Percentiles rank a stretch among this genome's conserved stretches.
phyloP scores from a whole-genome alignment of 2,888 invertebrate species.

The Xestia xanthographa region DNA sequence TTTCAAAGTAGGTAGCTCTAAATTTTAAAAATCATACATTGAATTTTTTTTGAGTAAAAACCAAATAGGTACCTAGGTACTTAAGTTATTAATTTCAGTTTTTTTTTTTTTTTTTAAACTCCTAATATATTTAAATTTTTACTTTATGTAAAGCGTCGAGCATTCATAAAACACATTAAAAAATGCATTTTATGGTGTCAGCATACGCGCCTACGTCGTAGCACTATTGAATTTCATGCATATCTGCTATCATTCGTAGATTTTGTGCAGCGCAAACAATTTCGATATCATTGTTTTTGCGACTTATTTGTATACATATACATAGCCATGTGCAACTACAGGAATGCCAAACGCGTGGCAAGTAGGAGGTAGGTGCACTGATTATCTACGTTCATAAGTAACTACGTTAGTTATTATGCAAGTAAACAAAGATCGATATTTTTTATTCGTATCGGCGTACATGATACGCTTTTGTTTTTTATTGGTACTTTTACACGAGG shows the following conservation, averaged over 20 bases:
- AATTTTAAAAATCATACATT: not conserved
- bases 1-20: not conserved
- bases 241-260: slow-evolving; percentile 38
- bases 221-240: slow-evolving; percentile 37
- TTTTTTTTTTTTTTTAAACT: not conserved
- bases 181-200: not conserved
- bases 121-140: not conserved
- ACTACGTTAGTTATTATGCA: slow-evolving; percentile 22
- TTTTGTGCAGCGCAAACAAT: slow-evolving; percentile 41
- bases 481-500: slow-evolving; percentile 54
- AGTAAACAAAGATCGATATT: slow-evolving; percentile 57
- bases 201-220: slow-evolving; percentile 13
- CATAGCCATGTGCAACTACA: slow-evolving; percentile 13
- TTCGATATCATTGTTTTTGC: slow-evolving; percentile 59
- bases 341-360: slow-evolving; percentile 22
- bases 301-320: slow-evolving; percentile 54
- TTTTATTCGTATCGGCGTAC: slow-evolving; percentile 47
- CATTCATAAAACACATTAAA: too few relatives aligned
- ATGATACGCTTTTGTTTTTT: slow-evolving; percentile 50
- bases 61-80: not conserved
- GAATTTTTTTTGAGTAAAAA: not conserved
- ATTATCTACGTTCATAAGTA: slow-evolving; percentile 21
- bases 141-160: not conserved
- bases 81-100: not conserved
- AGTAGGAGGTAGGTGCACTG: slow-evolving; percentile 15